Evolutionary conservation across 2,888 invertebrate genomes (phyloP).

Genomic region (Hydrotaea cyrtoneurina): DNA sequence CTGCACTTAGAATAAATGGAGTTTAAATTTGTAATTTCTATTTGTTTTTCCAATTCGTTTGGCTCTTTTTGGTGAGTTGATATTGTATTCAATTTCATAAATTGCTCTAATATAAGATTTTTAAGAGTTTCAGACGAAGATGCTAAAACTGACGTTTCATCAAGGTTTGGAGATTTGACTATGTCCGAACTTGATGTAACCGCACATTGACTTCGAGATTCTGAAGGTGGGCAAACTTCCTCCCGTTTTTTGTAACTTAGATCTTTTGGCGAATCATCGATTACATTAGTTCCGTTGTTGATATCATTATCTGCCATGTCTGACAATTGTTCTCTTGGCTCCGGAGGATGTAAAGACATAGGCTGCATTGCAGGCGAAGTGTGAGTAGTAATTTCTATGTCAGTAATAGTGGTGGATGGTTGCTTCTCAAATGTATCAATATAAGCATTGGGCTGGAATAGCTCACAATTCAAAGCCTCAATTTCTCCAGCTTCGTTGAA

Average conservation of each 20-base stretch:
- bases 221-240: constrained; percentile 77
- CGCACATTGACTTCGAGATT: constrained; percentile 81
- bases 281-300: neutral
- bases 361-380: neutral
- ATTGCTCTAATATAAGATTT: constrained; percentile 76
- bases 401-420: constrained; percentile 78
- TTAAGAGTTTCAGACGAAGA: constrained; percentile 84
- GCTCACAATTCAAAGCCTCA: constrained; percentile 78
- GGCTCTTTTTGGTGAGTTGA: constrained; percentile 83
- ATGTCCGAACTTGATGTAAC: constrained; percentile 87
- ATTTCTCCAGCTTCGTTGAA: constrained; percentile 80
- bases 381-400: constrained; percentile 66
- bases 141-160: constrained; percentile 86
- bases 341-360: neutral
- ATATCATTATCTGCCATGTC: neutral
- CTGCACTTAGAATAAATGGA: constrained; percentile 80
- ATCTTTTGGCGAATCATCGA: constrained; percentile 84
- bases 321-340: constrained; percentile 9
- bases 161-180: constrained; percentile 88
- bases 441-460: constrained; percentile 74
- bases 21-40: constrained; percentile 82
- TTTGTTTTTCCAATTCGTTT: constrained; percentile 86
- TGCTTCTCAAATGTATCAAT: constrained; percentile 74
- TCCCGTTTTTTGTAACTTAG: constrained; percentile 83
- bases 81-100: constrained; percentile 75